Evolutionary conservation across 1,140 invertebrate species (phyloP).

Genomic region (Dufourea novaeangliae): DNA sequence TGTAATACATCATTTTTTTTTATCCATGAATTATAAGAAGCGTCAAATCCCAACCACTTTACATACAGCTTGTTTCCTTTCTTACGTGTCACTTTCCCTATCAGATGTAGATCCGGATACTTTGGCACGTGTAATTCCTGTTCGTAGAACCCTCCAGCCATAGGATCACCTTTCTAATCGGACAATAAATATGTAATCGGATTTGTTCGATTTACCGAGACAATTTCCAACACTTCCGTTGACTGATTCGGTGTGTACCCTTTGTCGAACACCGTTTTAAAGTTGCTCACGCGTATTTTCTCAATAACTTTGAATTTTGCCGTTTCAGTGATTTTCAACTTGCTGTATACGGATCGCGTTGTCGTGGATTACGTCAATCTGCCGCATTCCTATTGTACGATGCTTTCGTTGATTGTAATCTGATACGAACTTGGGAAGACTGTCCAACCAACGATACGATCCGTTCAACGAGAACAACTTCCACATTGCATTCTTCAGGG

Average conservation of each 20-base stretch:
- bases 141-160: constrained; percentile 69
- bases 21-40: background rate
- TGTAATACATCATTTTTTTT: too few relatives aligned
- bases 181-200: constrained; percentile 71
- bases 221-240: background rate
- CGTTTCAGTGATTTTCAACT: too few relatives aligned
- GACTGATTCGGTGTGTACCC: background rate
- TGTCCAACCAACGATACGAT: too few relatives aligned
- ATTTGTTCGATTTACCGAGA: constrained; percentile 70
- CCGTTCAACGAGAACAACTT: too few relatives aligned
- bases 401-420: too few relatives aligned
- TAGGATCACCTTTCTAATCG: constrained; percentile 53
- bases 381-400: too few relatives aligned
- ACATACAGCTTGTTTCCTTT: background rate
- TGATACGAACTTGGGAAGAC: too few relatives aligned
- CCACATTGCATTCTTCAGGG: background rate
- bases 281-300: background rate
- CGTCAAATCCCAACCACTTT: background rate
- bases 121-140: constrained; percentile 17
- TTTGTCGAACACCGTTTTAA: background rate
- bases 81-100: background rate
- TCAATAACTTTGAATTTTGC: background rate
- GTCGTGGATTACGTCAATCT: too few relatives aligned
- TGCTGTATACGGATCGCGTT: too few relatives aligned
- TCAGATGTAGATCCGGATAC: background rate